Percentiles rank a stretch among this genome's conserved stretches.
Conservation (phyloP, 2,888 invertebrate species). For the Xanthia togata region DNA sequence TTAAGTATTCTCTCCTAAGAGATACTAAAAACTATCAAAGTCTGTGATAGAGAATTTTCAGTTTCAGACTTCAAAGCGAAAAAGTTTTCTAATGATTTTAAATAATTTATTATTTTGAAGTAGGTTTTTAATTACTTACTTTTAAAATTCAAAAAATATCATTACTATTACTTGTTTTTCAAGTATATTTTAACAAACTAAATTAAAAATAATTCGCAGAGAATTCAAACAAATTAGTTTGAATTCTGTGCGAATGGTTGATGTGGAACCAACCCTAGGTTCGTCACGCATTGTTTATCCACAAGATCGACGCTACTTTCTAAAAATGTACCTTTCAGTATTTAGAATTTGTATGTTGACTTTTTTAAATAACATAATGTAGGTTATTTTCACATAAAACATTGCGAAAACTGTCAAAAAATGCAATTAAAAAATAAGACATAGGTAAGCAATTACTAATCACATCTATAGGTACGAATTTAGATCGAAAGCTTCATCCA, state of each 20-base stretch:
- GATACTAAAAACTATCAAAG: constrained; percentile 15
- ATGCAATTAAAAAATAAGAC: neutral
- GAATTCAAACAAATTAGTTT: neutral
- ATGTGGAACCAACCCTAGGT: neutral
- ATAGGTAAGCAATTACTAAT: neutral
- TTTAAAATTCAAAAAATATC: neutral
- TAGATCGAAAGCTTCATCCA: constrained; percentile 27
- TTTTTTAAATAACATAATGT: neutral
- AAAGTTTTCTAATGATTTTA: constrained; percentile 22
- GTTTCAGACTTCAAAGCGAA: constrained; percentile 33
- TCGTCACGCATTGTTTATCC: neutral
- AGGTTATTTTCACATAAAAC: neutral
- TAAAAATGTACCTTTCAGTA: neutral
- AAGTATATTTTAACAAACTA: neutral
- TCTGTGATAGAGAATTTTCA: constrained; percentile 14
- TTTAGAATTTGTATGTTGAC: neutral
- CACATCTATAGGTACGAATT: neutral
- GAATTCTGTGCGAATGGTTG: neutral
- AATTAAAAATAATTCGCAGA: too few species aligned
- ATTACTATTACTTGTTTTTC: neutral
- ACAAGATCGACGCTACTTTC: neutral
- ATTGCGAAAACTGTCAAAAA: neutral
- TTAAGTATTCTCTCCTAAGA: constrained; percentile 26
- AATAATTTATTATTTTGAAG: constrained; percentile 26
- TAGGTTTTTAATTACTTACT: neutral